Evolutionary conservation across 2,113 vertebrate genomes (phyloP), one percentile per base, ranked within the genome.

Genomic region (Tretioscincus oriximinensis): DNA sequence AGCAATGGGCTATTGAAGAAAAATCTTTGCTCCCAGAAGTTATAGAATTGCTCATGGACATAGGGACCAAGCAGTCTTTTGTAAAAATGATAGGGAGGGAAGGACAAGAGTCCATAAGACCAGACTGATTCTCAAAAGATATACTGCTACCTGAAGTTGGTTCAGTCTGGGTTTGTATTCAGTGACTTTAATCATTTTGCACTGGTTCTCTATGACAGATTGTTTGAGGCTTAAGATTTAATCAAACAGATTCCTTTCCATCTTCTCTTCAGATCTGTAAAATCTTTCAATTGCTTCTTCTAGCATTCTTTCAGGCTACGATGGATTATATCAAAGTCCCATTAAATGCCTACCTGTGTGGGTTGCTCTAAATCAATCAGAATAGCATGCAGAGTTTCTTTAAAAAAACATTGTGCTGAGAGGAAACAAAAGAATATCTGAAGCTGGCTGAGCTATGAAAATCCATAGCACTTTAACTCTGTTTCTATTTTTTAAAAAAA

Each of bases 271-370:
- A 51, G 14, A 35, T 28, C 81, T 2, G 0, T 47, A 26, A 1
- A 75, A 76, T 14, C 61, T 83, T 83, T 54, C 60, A 0, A 5
- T 22, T 86, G 75, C 14, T 66, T 78, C 69, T 84, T 79, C 79
- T 76, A n/a, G 14, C 61, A 60, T 68, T 67, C 24, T 65, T 73
- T 88, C 71, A 77, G 71, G 71, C 65, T 78, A 84, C 82, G 83
- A 81, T 75, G 83, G 83, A 91, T 85, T 61, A 61, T 12, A 70
- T 65, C 63, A 26, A 80, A 58, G 72, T 81, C 63, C 81, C 21
- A 74, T 77, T 82, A 81, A 10, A 35, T 86, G 85, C 45, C 87
- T 78, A 70, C 31, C 74, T 73, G 35, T 29, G 84, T 79, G 64
- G 77, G 31, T 81, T 90, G 81, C 60, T 76, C 70, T 16, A 49